Evolutionary conservation across 2,888 invertebrate species (phyloP), one percentile per base, ranked within the genome.

Genomic region (Mythimna albipuncta): DNA sequence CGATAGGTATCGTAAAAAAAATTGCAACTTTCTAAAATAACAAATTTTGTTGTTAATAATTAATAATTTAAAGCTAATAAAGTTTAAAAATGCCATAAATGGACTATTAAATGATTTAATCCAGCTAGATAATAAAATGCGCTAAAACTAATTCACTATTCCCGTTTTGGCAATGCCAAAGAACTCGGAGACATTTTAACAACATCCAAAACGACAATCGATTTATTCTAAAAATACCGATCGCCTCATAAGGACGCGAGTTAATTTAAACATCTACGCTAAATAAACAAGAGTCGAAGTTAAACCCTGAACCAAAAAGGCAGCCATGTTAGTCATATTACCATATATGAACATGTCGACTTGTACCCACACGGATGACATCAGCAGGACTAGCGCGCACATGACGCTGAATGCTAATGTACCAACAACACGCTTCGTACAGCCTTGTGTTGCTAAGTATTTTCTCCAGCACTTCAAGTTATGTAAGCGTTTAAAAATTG

Each of bases 241-340:
- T 68, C 63, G 67, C 74, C 66, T 75, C 77, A 69, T 85, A 86
- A 26, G 85, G 75, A 67, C 41, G 69, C 67, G 57, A 75, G 73
- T 77, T 77, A 73, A 82, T 84, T 84, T 75, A 81, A 75, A 86
- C 77, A 79, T 81, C 77, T 75, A 86, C 82, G 84, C 72, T 85
- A 85, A 87, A 87, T 84, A 84, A 88, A 86, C 75, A 87, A 88
- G 85, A 87, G 84, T 88, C 82, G 87, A 87, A 86, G 86, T 85
- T 81, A 88, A 91, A 83, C 93, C 92, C 90, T 93, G 93, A 93
- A 90, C 91, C 88, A 89, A 92, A 93, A 91, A 85, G 84, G 85
- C 86, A 85, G 89, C 90, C 89, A 91, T 92, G 89, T 94, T 94
- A 94, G 93, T 94, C 94, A 94, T 92, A 94, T 94, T 91, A 89